phyloP scores from a whole-genome alignment of 1,140 invertebrate genomes.

The Formica exsecta region DNA sequence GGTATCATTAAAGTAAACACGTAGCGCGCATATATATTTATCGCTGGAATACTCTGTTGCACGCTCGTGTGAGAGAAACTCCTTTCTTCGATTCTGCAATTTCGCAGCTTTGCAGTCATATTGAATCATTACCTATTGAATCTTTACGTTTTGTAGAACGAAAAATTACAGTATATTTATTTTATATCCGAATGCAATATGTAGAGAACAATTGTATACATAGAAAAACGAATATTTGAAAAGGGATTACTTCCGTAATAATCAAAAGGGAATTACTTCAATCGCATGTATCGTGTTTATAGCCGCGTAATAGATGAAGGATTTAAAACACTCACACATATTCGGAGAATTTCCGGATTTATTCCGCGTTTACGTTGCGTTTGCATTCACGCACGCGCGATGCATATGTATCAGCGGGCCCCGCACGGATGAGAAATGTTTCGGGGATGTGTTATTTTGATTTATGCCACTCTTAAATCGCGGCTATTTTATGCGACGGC shows the following conservation, averaged over 20 bases:
- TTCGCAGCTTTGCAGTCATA: conserved; percentile 8
- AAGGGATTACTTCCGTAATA: conserved; percentile 14
- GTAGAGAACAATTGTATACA: background rate
- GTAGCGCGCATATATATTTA: conserved; percentile 22
- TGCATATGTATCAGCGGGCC: conserved; percentile 23
- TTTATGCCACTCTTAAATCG: conserved; percentile 63
- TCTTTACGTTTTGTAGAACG: background rate
- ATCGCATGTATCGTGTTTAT: conserved; percentile 40
- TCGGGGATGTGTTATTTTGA: conserved; percentile 55
- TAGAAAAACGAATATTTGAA: conserved; percentile 32
- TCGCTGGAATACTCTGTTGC: background rate
- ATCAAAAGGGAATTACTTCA: conserved; percentile 40
- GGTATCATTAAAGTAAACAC: conserved; percentile 51
- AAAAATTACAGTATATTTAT: conserved; percentile 10
- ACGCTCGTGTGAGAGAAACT: background rate
- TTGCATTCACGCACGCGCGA: background rate
- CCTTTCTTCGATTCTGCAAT: conserved; percentile 13
- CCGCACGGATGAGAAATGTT: conserved; percentile 41
- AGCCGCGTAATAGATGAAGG: conserved; percentile 36
- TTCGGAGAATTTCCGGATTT: conserved; percentile 18
- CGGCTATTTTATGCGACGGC: conserved; percentile 54
- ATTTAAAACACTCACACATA: conserved; percentile 40
- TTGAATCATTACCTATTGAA: conserved; percentile 31
- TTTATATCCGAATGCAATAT: background rate
- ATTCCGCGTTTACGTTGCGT: conserved; percentile 21